Percentiles rank a stretch among this genome's conserved stretches.
Evolutionary conservation across 2,113 vertebrate genomes (phyloP).

Genomic region (Gorsachius goisagi): DNA sequence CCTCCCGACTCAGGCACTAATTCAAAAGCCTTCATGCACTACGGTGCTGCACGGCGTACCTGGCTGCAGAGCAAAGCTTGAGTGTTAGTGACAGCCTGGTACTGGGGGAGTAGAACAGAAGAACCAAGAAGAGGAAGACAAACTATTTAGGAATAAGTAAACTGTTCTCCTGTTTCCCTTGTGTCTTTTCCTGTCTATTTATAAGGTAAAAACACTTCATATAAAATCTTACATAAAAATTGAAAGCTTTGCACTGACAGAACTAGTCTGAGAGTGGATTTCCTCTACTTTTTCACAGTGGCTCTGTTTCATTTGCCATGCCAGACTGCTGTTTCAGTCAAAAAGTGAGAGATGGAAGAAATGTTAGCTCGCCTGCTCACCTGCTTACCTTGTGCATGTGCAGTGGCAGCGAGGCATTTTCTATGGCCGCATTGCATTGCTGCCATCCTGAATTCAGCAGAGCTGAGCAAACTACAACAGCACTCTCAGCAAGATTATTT

Average conservation of each 20-base stretch:
- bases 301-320: background rate
- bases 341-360: background rate
- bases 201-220: background rate
- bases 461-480: background rate
- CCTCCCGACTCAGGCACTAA: background rate
- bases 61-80: background rate
- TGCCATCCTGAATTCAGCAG: background rate
- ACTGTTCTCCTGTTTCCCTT: background rate
- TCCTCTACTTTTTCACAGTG: background rate
- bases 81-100: background rate
- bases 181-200: background rate
- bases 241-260: background rate
- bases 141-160: background rate
- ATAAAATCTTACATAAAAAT: background rate
- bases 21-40: background rate
- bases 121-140: background rate
- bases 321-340: background rate
- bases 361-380: fast-evolving
- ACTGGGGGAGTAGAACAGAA: background rate
- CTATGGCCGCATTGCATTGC: background rate
- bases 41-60: fast-evolving
- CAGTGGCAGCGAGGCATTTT: background rate
- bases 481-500: background rate
- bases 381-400: background rate
- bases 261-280: background rate